Conservation (phyloP, 2,797 vertebrate species). For the Enteromius viviparus region DNA sequence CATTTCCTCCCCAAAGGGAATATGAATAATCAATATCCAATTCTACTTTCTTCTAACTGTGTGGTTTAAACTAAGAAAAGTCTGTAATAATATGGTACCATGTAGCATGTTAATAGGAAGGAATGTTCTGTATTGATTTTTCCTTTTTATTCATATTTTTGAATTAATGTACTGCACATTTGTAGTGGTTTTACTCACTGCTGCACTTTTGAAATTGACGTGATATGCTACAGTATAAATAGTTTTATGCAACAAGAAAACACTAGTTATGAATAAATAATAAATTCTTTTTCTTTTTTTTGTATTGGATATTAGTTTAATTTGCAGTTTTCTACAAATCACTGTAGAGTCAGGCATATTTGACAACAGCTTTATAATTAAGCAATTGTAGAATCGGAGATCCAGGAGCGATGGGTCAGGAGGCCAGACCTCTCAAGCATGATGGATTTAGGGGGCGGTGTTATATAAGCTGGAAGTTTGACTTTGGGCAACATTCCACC, state of each 20-base stretch:
- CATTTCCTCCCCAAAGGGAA: too few species aligned
- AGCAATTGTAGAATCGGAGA: neutral
- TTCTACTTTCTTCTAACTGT: too few species aligned
- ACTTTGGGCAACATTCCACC: slow-evolving; percentile 41
- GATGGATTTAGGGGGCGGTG: slow-evolving; percentile 45
- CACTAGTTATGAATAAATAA: neutral
- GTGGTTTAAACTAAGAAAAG: too few species aligned
- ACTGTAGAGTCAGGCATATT: neutral
- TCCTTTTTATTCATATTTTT: too few species aligned
- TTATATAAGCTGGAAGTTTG: slow-evolving; percentile 61
- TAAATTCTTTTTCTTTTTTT: neutral
- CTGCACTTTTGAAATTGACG: neutral
- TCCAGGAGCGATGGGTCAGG: slow-evolving; percentile 44
- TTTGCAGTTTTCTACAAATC: neutral
- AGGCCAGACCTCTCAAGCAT: slow-evolving; percentile 49
- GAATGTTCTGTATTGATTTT: too few species aligned
- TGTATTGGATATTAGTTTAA: neutral
- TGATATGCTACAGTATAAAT: neutral
- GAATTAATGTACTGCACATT: too few species aligned
- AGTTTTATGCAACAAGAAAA: neutral
- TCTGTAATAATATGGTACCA: too few species aligned
- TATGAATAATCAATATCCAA: too few species aligned
- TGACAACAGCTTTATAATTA: neutral
- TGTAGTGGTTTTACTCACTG: neutral
- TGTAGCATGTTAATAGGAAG: too few species aligned